These are phyloP conservation scores for Eubasilissa regina DNA, from an alignment of 1,140 invertebrate genomes.

Conservation along the genomic window DNA sequence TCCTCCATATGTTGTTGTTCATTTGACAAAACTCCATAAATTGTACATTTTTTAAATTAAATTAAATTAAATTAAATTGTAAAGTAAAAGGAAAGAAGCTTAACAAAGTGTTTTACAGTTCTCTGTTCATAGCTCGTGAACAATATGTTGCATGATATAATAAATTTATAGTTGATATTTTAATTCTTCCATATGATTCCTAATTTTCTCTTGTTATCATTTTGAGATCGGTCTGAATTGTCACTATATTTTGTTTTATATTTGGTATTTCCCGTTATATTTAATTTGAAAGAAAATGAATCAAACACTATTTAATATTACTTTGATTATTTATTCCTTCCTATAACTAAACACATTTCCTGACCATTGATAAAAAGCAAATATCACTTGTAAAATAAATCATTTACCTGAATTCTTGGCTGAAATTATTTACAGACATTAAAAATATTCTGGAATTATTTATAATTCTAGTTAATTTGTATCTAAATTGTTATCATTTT, in stretches of 20 bases:
- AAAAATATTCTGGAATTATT: too few relatives aligned
- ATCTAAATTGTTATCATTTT: too few relatives aligned
- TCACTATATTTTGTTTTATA: conserved; percentile 47
- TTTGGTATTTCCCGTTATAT: conserved; percentile 52
- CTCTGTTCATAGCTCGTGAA: conserved; percentile 16
- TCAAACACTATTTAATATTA: conserved; percentile 48
- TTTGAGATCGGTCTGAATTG: conserved; percentile 47
- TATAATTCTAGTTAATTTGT: too few relatives aligned
- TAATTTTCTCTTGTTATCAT: conserved; percentile 25
- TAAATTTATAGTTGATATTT: conserved; percentile 28
- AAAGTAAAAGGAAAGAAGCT: neutral
- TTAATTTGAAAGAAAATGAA: conserved; percentile 53
- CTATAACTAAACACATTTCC: conserved; percentile 3
- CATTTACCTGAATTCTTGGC: too few relatives aligned
- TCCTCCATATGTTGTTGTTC: neutral
- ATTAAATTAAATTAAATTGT: too few relatives aligned
- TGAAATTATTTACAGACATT: too few relatives aligned
- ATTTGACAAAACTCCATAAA: too few relatives aligned
- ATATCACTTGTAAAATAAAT: too few relatives aligned
- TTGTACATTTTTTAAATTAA: too few relatives aligned
- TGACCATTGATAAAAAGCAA: neutral
- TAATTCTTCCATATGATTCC: conserved; percentile 41
- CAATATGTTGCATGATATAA: conserved; percentile 7
- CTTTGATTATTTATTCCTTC: conserved; percentile 38
- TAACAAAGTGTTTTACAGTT: conserved; percentile 4